A percentile compares a stretch with the other conserved stretches of the same genome.
phyloP scores from a whole-genome alignment of 2,888 invertebrate genomes.

The Drosophila colorata region DNA sequence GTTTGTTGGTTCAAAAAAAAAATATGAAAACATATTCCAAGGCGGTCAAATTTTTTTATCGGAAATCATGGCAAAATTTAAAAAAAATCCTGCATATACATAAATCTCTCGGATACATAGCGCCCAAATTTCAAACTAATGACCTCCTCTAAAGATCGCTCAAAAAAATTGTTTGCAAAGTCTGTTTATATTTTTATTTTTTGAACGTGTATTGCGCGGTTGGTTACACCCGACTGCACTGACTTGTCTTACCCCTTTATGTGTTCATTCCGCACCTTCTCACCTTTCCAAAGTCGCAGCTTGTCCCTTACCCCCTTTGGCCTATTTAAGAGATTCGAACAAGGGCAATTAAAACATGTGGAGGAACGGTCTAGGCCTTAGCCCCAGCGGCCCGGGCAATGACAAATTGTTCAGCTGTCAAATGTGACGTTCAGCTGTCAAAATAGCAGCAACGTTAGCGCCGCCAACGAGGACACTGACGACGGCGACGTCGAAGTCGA shows the following conservation, averaged over 20 bases:
- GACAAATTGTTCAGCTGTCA: slow-evolving; percentile 83
- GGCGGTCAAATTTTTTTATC: no score
- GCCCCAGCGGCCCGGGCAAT: slow-evolving; percentile 44
- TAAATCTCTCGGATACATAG: no score
- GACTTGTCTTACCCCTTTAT: slow-evolving; percentile 3
- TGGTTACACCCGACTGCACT: no score
- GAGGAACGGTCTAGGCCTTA: slow-evolving; percentile 30
- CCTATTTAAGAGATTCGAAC: slow-evolving; percentile 9
- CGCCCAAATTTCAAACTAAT: no score
- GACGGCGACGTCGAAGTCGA: slow-evolving; percentile 12
- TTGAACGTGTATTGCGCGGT: no score
- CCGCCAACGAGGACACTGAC: slow-evolving; percentile 24
- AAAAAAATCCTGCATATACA: no score
- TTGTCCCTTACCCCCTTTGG: not conserved
- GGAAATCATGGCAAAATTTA: no score
- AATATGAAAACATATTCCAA: no score
- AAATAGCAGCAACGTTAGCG: slow-evolving; percentile 74
- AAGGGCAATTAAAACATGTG: slow-evolving; percentile 61
- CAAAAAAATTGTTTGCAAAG: no score
- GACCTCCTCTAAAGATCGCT: no score
- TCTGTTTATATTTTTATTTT: no score
- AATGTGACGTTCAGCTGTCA: slow-evolving; percentile 81
- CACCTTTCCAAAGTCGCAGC: not conserved
- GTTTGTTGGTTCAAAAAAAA: no score
- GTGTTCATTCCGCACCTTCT: not conserved